A percentile compares a stretch with the other conserved stretches of the same genome.
Conservation (phyloP, 2,888 invertebrate genomes). For the Eupsilia transversa region DNA sequence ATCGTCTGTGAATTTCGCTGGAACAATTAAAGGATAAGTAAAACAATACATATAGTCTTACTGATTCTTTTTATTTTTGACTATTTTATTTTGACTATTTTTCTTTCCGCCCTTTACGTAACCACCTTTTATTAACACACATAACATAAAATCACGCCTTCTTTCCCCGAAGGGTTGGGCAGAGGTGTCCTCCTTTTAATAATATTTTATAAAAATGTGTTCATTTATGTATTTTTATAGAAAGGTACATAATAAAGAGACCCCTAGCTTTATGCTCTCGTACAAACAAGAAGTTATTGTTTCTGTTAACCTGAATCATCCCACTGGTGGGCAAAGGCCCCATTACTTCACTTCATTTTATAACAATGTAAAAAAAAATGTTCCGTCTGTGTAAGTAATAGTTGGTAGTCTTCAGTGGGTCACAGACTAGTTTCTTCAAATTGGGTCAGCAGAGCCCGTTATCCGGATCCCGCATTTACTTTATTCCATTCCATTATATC, state of each 20-base stretch:
- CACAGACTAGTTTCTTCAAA: conserved; percentile 36
- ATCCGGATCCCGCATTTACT: not conserved
- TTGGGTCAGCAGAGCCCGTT: conserved; percentile 37
- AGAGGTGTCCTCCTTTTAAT: too few species aligned
- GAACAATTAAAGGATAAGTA: not conserved
- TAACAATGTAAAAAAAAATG: not conserved
- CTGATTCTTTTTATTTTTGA: not conserved
- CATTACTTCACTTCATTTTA: too few species aligned
- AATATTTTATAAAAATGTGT: too few species aligned
- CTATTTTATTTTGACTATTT: not conserved
- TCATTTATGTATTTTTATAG: too few species aligned
- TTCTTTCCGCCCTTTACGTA: not conserved
- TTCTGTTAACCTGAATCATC: too few species aligned
- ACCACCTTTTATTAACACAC: too few species aligned
- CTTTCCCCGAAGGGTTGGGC: too few species aligned
- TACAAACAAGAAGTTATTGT: too few species aligned
- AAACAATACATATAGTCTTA: not conserved
- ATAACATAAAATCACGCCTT: too few species aligned
- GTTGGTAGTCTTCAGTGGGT: conserved; percentile 23
- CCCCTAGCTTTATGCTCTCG: not conserved
- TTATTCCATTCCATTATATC: conserved; percentile 10
- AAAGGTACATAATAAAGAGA: too few species aligned
- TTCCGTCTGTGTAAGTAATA: not conserved
- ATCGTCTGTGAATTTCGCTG: not conserved
- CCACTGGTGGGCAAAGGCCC: too few species aligned